Conservation (phyloP, 2,113 vertebrate genomes). For the Hippocampus barbouri region DNA sequence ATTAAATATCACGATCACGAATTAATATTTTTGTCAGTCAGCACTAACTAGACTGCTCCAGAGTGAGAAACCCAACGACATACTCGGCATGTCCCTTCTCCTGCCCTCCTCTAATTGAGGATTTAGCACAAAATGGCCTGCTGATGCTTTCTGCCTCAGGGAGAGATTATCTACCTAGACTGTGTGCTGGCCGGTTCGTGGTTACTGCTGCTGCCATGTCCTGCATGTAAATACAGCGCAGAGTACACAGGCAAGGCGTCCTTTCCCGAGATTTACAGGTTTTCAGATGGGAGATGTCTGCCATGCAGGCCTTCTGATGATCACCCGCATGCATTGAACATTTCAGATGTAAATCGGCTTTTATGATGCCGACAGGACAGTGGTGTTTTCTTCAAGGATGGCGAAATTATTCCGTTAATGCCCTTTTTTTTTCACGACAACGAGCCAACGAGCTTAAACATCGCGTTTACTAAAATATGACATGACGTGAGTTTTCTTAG, state of each 20-base stretch:
- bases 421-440: no score
- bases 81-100: background rate
- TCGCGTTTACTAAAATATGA: no score
- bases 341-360: background rate
- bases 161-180: conserved; percentile 43
- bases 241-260: conserved; percentile 22
- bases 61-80: background rate
- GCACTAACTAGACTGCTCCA: background rate
- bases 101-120: conserved; percentile 34
- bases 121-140: conserved; percentile 33
- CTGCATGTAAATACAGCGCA: conserved; percentile 17
- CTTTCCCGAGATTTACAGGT: conserved; percentile 35
- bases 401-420: no score
- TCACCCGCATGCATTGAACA: background rate
- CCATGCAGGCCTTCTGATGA: background rate
- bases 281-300: background rate
- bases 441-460: no score
- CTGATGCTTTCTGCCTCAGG: conserved; percentile 35
- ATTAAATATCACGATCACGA: background rate
- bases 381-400: no score
- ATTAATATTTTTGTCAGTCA: background rate
- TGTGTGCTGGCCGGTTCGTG: conserved; percentile 16
- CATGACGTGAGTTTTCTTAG: no score
- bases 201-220: conserved; percentile 14
- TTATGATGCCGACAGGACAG: background rate